These are phyloP conservation scores for Cephus nigrinus DNA, from an alignment of 2,888 invertebrate species.

Conservation along the genomic window DNA sequence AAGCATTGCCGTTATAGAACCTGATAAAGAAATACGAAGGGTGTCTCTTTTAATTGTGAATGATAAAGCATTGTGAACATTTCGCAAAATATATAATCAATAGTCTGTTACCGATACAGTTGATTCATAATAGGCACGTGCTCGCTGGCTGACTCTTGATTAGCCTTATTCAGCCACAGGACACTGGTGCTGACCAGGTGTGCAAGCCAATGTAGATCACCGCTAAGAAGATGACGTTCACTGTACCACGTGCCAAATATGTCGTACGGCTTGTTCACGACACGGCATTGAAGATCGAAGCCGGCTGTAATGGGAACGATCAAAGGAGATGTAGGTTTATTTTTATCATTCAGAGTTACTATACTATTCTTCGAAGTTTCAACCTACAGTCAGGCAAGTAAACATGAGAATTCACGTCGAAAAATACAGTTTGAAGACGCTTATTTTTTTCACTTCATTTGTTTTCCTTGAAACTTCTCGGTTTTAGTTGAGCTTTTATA, in stretches of 20 bases:
- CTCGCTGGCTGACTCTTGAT: conserved; percentile 83
- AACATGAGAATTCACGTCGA: background rate
- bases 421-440: background rate
- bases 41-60: background rate
- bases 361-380: background rate
- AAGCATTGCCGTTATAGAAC: conserved; percentile 84
- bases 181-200: conserved; percentile 80
- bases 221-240: conserved; percentile 82
- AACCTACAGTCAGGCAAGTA: background rate
- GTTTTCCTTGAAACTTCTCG: background rate
- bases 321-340: conserved; percentile 3
- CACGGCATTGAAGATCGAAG: conserved; percentile 78
- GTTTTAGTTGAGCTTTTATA: background rate
- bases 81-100: background rate
- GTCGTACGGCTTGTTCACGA: conserved; percentile 86
- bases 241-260: conserved; percentile 92
- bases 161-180: conserved; percentile 85
- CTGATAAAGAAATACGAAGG: conserved; percentile 45
- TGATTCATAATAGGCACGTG: conserved; percentile 81
- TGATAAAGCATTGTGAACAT: background rate
- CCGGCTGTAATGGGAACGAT: conserved; percentile 67
- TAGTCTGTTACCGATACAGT: conserved; percentile 67
- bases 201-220: conserved; percentile 83
- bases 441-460: background rate
- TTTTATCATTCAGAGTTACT: background rate